These are phyloP conservation scores for Pseudococcus longispinus DNA, from an alignment of 2,888 invertebrate genomes.

Conservation along the genomic window DNA sequence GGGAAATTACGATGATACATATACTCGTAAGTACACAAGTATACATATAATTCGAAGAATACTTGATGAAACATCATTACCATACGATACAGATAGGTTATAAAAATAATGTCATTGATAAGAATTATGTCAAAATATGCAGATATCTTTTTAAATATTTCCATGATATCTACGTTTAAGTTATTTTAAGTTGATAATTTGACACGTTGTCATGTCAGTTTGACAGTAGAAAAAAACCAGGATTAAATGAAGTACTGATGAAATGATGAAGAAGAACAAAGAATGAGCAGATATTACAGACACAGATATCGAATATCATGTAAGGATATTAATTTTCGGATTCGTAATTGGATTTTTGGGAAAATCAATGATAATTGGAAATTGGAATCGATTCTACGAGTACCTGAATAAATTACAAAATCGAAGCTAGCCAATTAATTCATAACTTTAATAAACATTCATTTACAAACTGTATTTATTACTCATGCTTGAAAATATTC, in stretches of 20 bases:
- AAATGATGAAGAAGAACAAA: not conserved
- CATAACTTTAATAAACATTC: not conserved
- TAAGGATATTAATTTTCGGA: not conserved
- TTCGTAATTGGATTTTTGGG: not conserved
- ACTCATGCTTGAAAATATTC: no score
- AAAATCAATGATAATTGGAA: not conserved
- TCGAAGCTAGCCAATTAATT: no score
- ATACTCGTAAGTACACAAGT: not conserved
- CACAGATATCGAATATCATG: not conserved
- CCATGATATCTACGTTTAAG: not conserved
- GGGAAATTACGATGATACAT: not conserved
- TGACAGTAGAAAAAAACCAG: not conserved
- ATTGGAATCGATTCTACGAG: not conserved
- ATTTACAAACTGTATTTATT: not conserved
- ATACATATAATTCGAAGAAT: no score
- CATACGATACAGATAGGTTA: not conserved
- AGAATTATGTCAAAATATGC: not conserved
- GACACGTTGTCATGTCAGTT: not conserved
- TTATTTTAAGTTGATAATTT: not conserved
- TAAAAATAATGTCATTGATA: not conserved
- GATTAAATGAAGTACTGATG: not conserved
- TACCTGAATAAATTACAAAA: not conserved
- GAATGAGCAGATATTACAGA: not conserved
- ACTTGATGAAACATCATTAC: not conserved
- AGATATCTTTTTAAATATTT: not conserved